A percentile compares a stretch with the other conserved stretches of the same genome.
Conservation (phyloP, 2,113 vertebrate species). For the Zapornia atra region DNA sequence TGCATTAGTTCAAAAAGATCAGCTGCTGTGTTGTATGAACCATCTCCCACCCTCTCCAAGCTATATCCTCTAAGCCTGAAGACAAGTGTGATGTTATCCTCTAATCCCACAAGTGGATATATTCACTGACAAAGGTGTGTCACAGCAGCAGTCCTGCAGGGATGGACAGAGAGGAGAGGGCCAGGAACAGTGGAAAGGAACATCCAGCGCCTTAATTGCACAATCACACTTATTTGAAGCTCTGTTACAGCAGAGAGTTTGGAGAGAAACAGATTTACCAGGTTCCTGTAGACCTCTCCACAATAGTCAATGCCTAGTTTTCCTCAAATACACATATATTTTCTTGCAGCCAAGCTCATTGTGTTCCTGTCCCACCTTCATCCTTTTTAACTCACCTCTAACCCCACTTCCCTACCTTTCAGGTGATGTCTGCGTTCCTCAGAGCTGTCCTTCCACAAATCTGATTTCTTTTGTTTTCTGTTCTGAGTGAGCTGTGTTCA, state of each 20-base stretch:
- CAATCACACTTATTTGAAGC: background rate
- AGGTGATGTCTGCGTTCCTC: background rate
- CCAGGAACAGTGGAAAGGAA: rapidly evolving
- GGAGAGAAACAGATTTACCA: background rate
- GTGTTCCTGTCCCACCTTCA: background rate
- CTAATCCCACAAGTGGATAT: background rate
- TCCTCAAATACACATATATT: background rate
- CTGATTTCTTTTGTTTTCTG: background rate
- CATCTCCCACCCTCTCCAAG: background rate
- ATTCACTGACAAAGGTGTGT: too few species aligned
- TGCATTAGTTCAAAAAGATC: background rate
- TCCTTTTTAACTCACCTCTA: background rate
- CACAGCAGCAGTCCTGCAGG: background rate
- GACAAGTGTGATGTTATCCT: background rate
- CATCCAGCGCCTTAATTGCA: rapidly evolving
- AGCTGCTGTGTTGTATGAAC: rapidly evolving
- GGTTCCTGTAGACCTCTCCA: background rate
- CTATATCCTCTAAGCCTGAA: background rate
- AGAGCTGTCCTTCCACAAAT: background rate
- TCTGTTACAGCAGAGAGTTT: background rate
- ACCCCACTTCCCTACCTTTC: background rate
- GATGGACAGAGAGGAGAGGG: background rate
- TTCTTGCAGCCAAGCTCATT: background rate
- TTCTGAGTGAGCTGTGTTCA: background rate
- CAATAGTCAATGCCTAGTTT: background rate